phyloP scores from a whole-genome alignment of 2,888 invertebrate species.

The Sepioteuthis lessoniana region DNA sequence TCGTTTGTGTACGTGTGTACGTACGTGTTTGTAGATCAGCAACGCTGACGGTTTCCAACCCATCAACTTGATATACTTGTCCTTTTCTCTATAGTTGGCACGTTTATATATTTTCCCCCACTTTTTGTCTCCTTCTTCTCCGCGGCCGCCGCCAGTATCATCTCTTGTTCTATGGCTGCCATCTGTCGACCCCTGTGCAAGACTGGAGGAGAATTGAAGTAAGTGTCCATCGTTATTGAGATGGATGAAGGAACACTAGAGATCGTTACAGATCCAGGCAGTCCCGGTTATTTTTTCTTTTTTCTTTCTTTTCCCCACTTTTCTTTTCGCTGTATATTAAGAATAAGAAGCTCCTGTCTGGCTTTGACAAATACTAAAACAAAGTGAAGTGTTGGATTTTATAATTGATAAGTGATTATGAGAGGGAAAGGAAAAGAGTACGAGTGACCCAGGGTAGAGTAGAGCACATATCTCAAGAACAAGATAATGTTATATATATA shows the following conservation, averaged over 20 bases:
- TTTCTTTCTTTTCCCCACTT: background rate
- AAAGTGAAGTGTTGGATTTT: too few relatives aligned
- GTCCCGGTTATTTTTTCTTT: background rate
- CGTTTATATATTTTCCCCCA: background rate
- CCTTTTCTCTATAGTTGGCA: background rate
- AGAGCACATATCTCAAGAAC: too few relatives aligned
- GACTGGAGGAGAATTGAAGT: background rate
- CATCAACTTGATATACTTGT: background rate
- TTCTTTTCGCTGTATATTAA: background rate
- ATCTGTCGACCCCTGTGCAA: background rate
- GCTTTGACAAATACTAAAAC: too few relatives aligned
- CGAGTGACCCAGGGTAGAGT: too few relatives aligned
- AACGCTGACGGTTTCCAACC: background rate
- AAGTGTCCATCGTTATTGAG: conserved; percentile 33
- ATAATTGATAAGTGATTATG: too few relatives aligned
- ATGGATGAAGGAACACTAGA: conserved; percentile 21
- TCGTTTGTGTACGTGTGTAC: conserved; percentile 18
- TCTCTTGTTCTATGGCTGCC: background rate
- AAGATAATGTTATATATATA: too few relatives aligned
- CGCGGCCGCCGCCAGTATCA: background rate
- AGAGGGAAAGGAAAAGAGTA: too few relatives aligned
- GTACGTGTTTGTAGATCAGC: background rate
- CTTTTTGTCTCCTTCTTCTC: too few relatives aligned
- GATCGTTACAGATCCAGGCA: background rate
- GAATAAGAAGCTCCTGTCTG: background rate